A percentile compares a stretch with the other conserved stretches of the same genome.
Evolutionary conservation across 2,113 vertebrate genomes (phyloP).

Genomic region (Ibidorhyncha struthersii): DNA sequence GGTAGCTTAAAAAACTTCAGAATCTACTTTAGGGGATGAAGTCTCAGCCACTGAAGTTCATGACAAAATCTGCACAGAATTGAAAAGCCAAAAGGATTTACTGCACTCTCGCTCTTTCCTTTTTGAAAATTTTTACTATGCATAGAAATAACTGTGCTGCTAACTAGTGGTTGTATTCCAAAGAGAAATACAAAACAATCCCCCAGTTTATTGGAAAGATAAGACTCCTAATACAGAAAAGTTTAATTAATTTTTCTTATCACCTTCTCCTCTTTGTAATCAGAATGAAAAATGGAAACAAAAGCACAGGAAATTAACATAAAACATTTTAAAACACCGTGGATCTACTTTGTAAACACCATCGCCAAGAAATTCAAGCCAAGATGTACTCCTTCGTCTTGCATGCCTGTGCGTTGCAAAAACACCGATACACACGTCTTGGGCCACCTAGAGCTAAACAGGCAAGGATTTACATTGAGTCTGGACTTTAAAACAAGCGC

Average conservation of each 20-base stretch:
- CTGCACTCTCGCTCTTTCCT: not conserved
- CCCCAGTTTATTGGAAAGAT: not conserved
- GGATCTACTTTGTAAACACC: not conserved
- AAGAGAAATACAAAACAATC: not conserved
- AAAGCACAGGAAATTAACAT: not conserved
- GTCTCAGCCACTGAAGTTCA: not conserved
- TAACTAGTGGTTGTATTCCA: not conserved
- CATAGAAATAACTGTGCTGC: not conserved
- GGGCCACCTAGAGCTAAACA: not conserved
- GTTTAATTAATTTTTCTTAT: conserved; percentile 5
- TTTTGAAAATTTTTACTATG: not conserved
- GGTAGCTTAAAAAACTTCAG: not conserved
- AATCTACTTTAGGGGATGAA: not conserved
- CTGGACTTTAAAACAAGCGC: not conserved
- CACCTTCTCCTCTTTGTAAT: not conserved
- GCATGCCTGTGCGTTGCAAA: not conserved
- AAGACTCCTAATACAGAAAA: not conserved
- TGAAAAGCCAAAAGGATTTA: not conserved
- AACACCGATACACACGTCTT: not conserved
- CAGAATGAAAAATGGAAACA: not conserved
- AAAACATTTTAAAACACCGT: not conserved
- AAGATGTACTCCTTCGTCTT: not conserved
- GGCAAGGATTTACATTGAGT: not conserved
- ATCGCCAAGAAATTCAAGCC: not conserved
- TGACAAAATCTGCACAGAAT: not conserved